phyloP scores from a whole-genome alignment of 1,140 invertebrate genomes.

The Drosophila melanica region DNA sequence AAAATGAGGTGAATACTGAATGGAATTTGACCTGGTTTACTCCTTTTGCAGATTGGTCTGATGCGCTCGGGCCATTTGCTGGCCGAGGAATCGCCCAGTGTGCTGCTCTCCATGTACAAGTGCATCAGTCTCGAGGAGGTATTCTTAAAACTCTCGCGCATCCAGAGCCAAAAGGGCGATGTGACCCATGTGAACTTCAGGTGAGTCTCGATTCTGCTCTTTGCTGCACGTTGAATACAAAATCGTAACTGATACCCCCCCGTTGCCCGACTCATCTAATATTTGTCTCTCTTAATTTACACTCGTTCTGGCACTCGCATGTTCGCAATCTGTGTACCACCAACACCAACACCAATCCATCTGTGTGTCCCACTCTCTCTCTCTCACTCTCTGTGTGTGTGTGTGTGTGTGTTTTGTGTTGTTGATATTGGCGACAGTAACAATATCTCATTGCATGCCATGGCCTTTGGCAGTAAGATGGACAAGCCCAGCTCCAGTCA shows the following conservation, averaged over 20 bases:
- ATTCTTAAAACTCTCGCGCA: constrained; percentile 93
- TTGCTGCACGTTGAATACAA: constrained; percentile 47
- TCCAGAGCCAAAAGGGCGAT: constrained; percentile 85
- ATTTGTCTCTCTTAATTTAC: constrained; percentile 41
- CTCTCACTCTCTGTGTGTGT: not conserved
- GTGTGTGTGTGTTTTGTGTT: constrained; percentile 44
- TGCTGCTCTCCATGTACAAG: constrained; percentile 92
- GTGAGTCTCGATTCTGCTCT: constrained; percentile 48
- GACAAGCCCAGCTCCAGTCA: constrained; percentile 93
- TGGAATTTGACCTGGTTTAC: not conserved
- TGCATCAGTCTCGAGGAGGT: constrained; percentile 95
- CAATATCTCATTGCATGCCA: constrained; percentile 91
- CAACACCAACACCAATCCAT: constrained; percentile 44
- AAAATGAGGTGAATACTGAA: not conserved
- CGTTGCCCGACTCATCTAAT: constrained; percentile 35
- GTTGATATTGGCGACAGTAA: constrained; percentile 85
- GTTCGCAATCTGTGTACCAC: constrained; percentile 70
- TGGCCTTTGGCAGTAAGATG: constrained; percentile 90
- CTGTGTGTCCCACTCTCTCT: constrained; percentile 17
- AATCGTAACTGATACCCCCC: constrained; percentile 20
- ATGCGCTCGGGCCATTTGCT: constrained; percentile 96
- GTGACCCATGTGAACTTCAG: constrained; percentile 83
- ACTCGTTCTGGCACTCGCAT: constrained; percentile 61
- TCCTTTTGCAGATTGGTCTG: constrained; percentile 91
- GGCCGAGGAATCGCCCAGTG: constrained; percentile 95